A percentile compares a stretch with the other conserved stretches of the same genome.
Conservation (phyloP, 1,140 invertebrate genomes). For the Parasteatoda tepidariorum region DNA sequence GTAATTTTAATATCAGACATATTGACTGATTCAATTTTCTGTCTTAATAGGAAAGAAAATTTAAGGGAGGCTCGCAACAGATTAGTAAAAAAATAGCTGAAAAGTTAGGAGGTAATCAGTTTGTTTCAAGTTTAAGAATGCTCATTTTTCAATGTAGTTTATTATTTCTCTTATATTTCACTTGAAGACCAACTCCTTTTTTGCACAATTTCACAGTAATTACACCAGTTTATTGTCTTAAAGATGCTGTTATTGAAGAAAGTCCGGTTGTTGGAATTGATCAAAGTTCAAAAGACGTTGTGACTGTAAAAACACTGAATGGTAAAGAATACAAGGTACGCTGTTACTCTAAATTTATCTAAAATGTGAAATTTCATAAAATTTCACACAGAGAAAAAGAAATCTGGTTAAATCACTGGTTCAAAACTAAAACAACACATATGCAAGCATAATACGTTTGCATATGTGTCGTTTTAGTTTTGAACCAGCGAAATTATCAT, state of each 20-base stretch:
- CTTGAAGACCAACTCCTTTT: background rate
- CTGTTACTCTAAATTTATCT: background rate
- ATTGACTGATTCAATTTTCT: background rate
- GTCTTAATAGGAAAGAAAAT: constrained; percentile 66
- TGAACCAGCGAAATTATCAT: no score
- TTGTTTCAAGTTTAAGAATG: background rate
- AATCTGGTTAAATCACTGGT: no score
- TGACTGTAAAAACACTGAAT: constrained; percentile 61
- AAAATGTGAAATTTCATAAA: no score
- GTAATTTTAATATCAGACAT: background rate
- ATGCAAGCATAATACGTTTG: no score
- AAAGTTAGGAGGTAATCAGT: constrained; percentile 63
- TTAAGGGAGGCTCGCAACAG: constrained; percentile 68
- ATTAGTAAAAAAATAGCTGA: constrained; percentile 67
- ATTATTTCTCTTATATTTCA: background rate
- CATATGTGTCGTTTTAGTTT: no score
- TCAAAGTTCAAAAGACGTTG: constrained; percentile 37
- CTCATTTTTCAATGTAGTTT: background rate
- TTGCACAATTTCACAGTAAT: background rate
- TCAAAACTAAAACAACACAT: no score
- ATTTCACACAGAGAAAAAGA: no score
- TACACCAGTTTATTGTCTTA: background rate
- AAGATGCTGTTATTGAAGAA: background rate
- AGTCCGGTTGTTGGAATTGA: constrained; percentile 26
- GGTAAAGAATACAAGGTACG: constrained; percentile 60